Base-by-base conservation (phyloP, 1,140 invertebrate genomes). In the Cecropterus lyciades region DNA sequence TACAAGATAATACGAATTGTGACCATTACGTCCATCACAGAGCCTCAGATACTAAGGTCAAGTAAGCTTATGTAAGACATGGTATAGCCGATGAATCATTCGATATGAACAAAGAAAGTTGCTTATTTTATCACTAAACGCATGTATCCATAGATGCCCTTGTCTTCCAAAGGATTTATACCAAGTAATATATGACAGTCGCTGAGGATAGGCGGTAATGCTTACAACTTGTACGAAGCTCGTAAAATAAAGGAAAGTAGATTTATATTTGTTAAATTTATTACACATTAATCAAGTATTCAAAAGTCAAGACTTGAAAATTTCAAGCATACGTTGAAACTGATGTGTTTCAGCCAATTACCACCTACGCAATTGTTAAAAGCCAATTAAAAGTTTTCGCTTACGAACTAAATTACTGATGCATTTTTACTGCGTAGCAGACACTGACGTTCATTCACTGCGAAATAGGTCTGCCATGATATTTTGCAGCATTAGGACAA, bases 361-460 rank as follows among this genome's bases (percentile, higher is more conserved):
- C 60, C 65, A 42, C 59, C 66, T 15, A 10, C 53, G 37, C 48
- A 43, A 56, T 57, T 65, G 60, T 60, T 69, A 65, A 65, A 60
- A 65, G 62, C 62, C 67, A 69, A 69, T 69, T 69, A 60, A 65
- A 69, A 69, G 53, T 64, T 69, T 65, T 37, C 57, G 67, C 67
- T 65, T 60, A 60, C 67, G 30, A 69, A 69, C 30, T 57, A 60
- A 65, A 69, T 65, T 55, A 69, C 62, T 65, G 33, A 40, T 52
- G 60, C 62, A 65, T 64, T 69, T 55, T 62, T 62, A 49, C 16
- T 40, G 11, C 57, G 13, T 43, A 40, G 45, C 49, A 14, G 45
- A 27, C 49, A 43, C 0, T 40, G 30, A 51, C 46, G 51, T 33
- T 46, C 15, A 51, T 46, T 40, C 10, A 8, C 13, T 51, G 13